Evolutionary conservation across 2,797 vertebrate species (phyloP).

Genomic region (Oreonectes daqikongensis): DNA sequence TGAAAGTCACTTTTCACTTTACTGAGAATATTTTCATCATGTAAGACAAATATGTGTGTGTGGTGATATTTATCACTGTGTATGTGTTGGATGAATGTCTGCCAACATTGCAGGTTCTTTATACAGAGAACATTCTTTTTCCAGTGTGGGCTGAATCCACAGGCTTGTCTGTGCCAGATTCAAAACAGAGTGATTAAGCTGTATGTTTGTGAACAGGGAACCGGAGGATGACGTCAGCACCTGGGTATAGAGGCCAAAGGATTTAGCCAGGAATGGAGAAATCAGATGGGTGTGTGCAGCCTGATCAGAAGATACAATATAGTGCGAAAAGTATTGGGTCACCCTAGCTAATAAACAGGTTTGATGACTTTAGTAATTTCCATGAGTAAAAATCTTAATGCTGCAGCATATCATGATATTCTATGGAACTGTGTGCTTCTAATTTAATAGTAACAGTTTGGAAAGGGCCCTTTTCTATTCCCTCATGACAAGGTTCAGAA

Average conservation of each 20-base stretch:
- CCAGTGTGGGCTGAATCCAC: slow-evolving; percentile 59
- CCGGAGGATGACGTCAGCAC: slow-evolving; percentile 52
- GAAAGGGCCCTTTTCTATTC: too few relatives aligned
- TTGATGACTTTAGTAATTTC: too few relatives aligned
- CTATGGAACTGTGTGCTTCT: too few relatives aligned
- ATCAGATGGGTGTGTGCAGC: neutral
- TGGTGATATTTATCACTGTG: slow-evolving; percentile 10
- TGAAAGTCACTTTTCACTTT: neutral
- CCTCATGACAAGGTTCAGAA: too few relatives aligned
- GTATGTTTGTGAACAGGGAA: slow-evolving; percentile 31
- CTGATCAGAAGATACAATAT: slow-evolving; percentile 38
- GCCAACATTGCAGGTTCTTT: slow-evolving; percentile 36
- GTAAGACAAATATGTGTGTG: neutral
- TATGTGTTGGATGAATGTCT: neutral
- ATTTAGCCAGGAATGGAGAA: neutral
- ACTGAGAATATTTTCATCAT: neutral
- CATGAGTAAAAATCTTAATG: too few relatives aligned
- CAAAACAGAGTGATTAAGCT: slow-evolving; percentile 59
- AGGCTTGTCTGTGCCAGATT: slow-evolving; percentile 60
- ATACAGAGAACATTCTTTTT: slow-evolving; percentile 38
- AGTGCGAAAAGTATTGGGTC: too few relatives aligned
- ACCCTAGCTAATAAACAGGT: too few relatives aligned
- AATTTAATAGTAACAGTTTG: too few relatives aligned
- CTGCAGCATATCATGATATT: too few relatives aligned
- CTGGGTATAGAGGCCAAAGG: slow-evolving; percentile 44